These are phyloP conservation scores for Diaperis boleti DNA, from an alignment of 2,888 invertebrate genomes.

Conservation along the genomic window DNA sequence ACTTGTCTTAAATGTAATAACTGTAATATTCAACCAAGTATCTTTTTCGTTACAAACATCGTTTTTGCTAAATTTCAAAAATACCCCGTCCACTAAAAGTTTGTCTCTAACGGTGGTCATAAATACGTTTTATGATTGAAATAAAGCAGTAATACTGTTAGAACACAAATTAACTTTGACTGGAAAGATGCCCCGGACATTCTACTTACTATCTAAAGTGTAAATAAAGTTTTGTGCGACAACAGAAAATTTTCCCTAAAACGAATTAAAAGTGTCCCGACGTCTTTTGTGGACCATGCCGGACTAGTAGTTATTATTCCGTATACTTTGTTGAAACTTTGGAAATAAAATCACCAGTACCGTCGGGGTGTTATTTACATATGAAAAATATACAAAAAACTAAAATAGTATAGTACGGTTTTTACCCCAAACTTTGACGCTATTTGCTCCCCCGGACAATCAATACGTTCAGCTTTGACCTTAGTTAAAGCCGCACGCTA, in stretches of 20 bases:
- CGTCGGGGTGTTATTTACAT: background rate
- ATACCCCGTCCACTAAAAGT: too few species aligned
- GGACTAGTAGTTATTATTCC: background rate
- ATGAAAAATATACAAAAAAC: too few species aligned
- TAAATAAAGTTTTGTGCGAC: background rate
- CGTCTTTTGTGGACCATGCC: constrained; percentile 1
- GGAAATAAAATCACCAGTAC: background rate
- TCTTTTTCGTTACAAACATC: too few species aligned
- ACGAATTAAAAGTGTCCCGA: background rate
- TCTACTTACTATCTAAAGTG: too few species aligned
- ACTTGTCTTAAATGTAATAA: too few species aligned
- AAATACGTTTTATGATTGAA: background rate
- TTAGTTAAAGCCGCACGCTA: constrained; percentile 15
- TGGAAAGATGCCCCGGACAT: too few species aligned
- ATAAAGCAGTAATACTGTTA: background rate
- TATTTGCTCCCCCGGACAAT: too few species aligned
- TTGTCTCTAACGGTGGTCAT: background rate
- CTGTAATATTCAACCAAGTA: too few species aligned
- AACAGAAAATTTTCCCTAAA: background rate
- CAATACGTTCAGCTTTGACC: constrained; percentile 9
- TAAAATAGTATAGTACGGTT: too few species aligned
- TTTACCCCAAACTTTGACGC: too few species aligned
- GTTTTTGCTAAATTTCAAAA: background rate
- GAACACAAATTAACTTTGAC: background rate
- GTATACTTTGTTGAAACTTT: background rate